Percentiles rank a stretch among this genome's conserved stretches.
Evolutionary conservation across 2,797 vertebrate species (phyloP).

Genomic region (Fundulus diaphanus): DNA sequence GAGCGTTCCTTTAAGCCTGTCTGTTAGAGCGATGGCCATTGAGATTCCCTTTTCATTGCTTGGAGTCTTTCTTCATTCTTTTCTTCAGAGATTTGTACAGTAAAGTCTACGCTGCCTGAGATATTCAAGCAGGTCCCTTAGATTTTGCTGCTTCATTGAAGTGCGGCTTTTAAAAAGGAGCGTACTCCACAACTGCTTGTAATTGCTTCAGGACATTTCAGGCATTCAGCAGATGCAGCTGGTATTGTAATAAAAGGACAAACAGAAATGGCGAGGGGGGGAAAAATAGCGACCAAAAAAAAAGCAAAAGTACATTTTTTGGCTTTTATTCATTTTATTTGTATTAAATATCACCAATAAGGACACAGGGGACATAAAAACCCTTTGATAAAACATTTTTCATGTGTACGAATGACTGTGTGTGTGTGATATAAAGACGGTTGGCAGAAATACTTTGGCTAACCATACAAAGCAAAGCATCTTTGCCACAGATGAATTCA

Average conservation of each 20-base stretch:
- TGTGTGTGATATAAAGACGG: slow-evolving; percentile 25
- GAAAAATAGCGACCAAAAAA: background rate
- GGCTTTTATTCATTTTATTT: slow-evolving; percentile 62
- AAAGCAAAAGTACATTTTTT: background rate
- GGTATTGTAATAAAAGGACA: slow-evolving; percentile 20
- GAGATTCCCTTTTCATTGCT: slow-evolving; percentile 48
- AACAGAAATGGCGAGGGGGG: background rate
- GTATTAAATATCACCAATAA: slow-evolving; percentile 69
- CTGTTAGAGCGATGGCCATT: slow-evolving; percentile 30
- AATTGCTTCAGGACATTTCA: slow-evolving; percentile 10
- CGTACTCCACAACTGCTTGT: slow-evolving; percentile 33
- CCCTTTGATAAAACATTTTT: slow-evolving; percentile 48
- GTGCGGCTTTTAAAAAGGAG: slow-evolving; percentile 14
- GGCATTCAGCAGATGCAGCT: slow-evolving; percentile 15
- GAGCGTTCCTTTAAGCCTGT: slow-evolving; percentile 34
- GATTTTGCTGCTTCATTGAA: slow-evolving; percentile 38
- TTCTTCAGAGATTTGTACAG: slow-evolving; percentile 57
- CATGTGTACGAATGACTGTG: slow-evolving; percentile 53
- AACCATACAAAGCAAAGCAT: slow-evolving; percentile 40
- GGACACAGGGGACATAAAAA: slow-evolving; percentile 57
- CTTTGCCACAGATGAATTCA: slow-evolving; percentile 18
- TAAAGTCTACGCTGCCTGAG: slow-evolving; percentile 38
- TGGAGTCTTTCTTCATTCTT: slow-evolving; percentile 58
- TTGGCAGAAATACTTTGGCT: slow-evolving; percentile 41
- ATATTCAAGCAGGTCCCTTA: slow-evolving; percentile 27